These are phyloP conservation scores for Apamea monoglypha DNA, from an alignment of 2,888 invertebrate species.

Conservation along the genomic window DNA sequence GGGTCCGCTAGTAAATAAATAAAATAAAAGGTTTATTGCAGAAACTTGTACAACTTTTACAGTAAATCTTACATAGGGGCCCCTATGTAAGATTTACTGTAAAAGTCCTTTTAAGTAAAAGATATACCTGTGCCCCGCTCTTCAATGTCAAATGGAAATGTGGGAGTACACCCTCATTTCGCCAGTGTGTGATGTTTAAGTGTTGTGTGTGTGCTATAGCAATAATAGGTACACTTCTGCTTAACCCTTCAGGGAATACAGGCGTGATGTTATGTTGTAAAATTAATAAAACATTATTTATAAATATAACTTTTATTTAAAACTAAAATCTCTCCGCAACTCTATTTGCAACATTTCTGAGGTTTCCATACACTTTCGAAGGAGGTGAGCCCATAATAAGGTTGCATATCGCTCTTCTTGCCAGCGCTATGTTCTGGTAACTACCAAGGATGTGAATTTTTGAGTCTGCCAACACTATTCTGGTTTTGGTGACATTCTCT, in stretches of 20 bases:
- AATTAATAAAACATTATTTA: conserved; percentile 52
- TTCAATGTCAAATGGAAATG: no score
- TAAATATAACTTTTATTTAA: conserved; percentile 78
- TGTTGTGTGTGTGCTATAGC: no score
- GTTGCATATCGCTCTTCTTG: conserved; percentile 98
- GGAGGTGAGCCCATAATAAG: conserved; percentile 99
- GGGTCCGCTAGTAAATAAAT: no score
- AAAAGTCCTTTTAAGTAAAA: no score
- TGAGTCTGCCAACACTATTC: conserved; percentile 98
- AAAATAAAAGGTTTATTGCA: no score
- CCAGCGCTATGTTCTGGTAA: conserved; percentile 98
- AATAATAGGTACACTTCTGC: not conserved
- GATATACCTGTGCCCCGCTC: no score
- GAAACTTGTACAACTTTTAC: no score
- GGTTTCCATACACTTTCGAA: conserved; percentile 99
- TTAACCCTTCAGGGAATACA: not conserved
- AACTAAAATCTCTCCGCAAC: conserved; percentile 94
- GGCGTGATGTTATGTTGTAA: not conserved
- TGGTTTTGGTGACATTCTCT: conserved; percentile 99
- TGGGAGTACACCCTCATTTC: no score
- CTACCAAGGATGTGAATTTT: conserved; percentile 99
- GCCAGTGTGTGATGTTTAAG: no score
- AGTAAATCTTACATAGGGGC: no score
- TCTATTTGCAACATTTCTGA: conserved; percentile 96
- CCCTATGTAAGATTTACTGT: no score